A percentile compares a stretch with the other conserved stretches of the same genome.
Evolutionary conservation across 2,113 vertebrate species (phyloP).

Genomic region (Ageneiosus marmoratus): DNA sequence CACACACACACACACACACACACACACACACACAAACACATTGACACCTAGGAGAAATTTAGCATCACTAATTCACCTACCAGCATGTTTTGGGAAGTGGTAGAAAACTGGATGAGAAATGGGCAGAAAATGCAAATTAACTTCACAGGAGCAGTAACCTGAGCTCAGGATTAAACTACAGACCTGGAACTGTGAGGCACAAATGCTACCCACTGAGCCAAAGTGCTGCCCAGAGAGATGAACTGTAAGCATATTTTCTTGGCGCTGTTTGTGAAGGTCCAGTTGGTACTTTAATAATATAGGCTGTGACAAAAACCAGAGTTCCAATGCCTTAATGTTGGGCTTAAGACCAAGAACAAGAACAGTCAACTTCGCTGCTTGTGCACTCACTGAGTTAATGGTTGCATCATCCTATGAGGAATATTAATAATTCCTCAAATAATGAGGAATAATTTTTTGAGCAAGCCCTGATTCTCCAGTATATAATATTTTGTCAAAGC

Average conservation of each 20-base stretch:
- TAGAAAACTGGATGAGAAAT: not conserved
- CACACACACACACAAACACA: too few species aligned
- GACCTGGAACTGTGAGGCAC: not conserved
- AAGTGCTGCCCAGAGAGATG: not conserved
- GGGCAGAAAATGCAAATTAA: not conserved
- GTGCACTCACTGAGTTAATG: slow-evolving; percentile 14
- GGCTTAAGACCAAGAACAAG: not conserved
- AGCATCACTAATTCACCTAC: not conserved
- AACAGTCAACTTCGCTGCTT: not conserved
- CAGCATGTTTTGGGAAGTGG: not conserved
- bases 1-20: too few species aligned
- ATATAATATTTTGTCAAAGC: not conserved
- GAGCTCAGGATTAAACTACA: too few species aligned
- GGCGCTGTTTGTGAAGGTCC: not conserved
- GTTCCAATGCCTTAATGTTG: not conserved
- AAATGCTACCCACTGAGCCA: not conserved
- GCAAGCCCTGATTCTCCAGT: not conserved
- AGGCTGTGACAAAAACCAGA: not conserved
- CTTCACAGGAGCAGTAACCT: not conserved
- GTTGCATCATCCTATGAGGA: slow-evolving; percentile 34
- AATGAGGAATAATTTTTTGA: too few species aligned
- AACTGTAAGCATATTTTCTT: not conserved
- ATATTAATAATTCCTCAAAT: too few species aligned
- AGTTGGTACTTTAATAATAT: not conserved
- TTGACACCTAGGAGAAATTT: not conserved